Evolutionary conservation across 2,888 invertebrate species (phyloP).

Genomic region (Pollenia labialis): DNA sequence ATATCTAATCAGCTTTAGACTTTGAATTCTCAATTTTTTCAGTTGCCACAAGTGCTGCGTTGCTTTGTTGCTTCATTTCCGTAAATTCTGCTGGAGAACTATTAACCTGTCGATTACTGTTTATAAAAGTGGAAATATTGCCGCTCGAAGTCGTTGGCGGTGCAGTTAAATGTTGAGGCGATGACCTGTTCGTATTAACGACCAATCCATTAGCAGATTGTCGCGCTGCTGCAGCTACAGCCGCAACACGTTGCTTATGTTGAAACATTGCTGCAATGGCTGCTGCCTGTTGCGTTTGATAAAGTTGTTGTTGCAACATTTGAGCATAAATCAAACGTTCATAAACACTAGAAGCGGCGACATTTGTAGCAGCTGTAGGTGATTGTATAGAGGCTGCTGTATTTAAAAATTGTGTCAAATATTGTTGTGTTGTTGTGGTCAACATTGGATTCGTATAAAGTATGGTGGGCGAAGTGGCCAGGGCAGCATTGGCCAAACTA

Average conservation of each 20-base stretch:
- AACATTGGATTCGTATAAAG: constrained; percentile 77
- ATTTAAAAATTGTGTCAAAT: constrained; percentile 75
- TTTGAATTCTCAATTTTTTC: constrained; percentile 16
- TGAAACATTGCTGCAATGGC: constrained; percentile 75
- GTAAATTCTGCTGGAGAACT: constrained; percentile 22
- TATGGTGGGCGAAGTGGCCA: constrained; percentile 73
- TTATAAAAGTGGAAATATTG: background rate
- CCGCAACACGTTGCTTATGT: constrained; percentile 83
- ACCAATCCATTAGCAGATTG: background rate
- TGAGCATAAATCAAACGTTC: constrained; percentile 77
- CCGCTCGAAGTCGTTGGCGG: constrained; percentile 20
- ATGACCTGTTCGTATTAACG: constrained; percentile 21
- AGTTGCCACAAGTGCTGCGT: background rate
- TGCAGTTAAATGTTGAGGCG: constrained; percentile 26
- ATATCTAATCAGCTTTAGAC: background rate
- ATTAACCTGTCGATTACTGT: constrained; percentile 28
- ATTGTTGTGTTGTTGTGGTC: constrained; percentile 75
- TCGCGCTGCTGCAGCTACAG: constrained; percentile 53
- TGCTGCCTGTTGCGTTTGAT: constrained; percentile 74
- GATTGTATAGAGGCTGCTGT: constrained; percentile 61
- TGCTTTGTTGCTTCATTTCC: constrained; percentile 5
- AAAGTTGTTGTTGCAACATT: constrained; percentile 76
- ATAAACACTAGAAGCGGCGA: constrained; percentile 70
- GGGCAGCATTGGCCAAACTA: constrained; percentile 74
- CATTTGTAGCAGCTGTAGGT: constrained; percentile 62